Evolutionary conservation across 53 echinoderm and acorn worm genomes (phyloP).

Genomic region (Pentamera pediparva): DNA sequence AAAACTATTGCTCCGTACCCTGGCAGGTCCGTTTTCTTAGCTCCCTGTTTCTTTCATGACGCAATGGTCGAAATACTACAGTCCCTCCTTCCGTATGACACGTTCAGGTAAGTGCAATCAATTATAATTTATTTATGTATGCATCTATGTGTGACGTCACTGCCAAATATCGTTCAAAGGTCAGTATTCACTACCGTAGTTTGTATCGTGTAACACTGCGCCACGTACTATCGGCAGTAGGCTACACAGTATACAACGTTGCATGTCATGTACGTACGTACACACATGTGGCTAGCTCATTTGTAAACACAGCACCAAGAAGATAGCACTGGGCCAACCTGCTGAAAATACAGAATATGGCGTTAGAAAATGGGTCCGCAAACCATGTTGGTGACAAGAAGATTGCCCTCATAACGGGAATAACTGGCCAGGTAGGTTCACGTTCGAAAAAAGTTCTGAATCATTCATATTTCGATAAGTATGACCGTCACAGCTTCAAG

Average conservation of each 20-base stretch:
- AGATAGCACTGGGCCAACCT: too few species aligned
- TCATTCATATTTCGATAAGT: background rate
- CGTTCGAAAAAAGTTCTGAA: background rate
- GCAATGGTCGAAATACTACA: slow-evolving; percentile 82
- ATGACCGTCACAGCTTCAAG: too few species aligned
- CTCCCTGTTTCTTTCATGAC: slow-evolving; percentile 71
- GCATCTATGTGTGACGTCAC: slow-evolving; percentile 37
- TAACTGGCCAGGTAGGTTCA: slow-evolving; percentile 93
- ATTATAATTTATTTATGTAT: slow-evolving; percentile 74
- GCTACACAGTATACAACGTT: background rate
- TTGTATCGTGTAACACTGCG: too few species aligned
- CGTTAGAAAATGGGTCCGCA: slow-evolving; percentile 41
- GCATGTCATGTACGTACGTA: slow-evolving; percentile 5
- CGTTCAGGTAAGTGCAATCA: slow-evolving; percentile 61
- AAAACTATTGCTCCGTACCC: slow-evolving; percentile 62
- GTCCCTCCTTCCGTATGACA: slow-evolving; percentile 90
- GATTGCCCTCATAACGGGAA: slow-evolving; percentile 93
- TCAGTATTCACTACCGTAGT: too few species aligned
- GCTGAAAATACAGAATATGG: slow-evolving; percentile 36
- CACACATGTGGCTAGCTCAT: slow-evolving; percentile 7
- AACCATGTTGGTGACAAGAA: slow-evolving; percentile 16
- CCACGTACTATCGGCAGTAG: too few species aligned
- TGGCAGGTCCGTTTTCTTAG: slow-evolving; percentile 72
- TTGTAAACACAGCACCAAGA: slow-evolving; percentile 33
- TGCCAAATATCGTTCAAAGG: slow-evolving; percentile 32